A percentile compares a stretch with the other conserved stretches of the same genome.
These are phyloP conservation scores for Pharmacophagus antenor DNA, from an alignment of 2,888 invertebrate genomes.

Conservation along the genomic window DNA sequence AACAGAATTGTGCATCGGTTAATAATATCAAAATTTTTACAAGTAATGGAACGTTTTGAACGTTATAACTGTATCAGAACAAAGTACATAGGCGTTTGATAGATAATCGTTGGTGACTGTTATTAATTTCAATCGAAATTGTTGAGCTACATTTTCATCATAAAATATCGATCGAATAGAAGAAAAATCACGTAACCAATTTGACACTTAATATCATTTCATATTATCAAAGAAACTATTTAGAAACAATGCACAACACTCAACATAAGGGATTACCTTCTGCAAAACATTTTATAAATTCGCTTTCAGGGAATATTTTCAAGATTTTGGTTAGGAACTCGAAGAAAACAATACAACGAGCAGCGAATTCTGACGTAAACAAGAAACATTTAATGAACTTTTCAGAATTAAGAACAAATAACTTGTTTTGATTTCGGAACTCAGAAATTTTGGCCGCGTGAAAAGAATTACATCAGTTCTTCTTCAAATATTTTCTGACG, in stretches of 20 bases:
- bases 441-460: neutral
- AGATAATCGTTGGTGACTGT: slow-evolving; percentile 21
- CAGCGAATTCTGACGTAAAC: neutral
- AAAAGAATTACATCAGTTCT: slow-evolving; percentile 3
- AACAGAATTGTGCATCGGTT: neutral
- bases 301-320: neutral
- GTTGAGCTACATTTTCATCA: slow-evolving; percentile 18
- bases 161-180: slow-evolving; percentile 13
- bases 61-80: slow-evolving; percentile 3
- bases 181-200: too few species aligned
- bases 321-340: neutral
- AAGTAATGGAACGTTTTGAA: slow-evolving; percentile 15
- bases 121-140: slow-evolving; percentile 18
- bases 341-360: neutral
- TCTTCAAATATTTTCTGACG: slow-evolving; percentile 5
- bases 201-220: too few species aligned
- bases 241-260: neutral
- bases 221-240: neutral
- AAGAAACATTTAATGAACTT: neutral
- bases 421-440: neutral
- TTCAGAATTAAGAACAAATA: neutral
- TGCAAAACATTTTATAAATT: neutral
- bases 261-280: neutral
- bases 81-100: slow-evolving; percentile 14
- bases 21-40: neutral